phyloP scores from a whole-genome alignment of 2,888 invertebrate species.

The Cataglyphis rosenhaueri region DNA sequence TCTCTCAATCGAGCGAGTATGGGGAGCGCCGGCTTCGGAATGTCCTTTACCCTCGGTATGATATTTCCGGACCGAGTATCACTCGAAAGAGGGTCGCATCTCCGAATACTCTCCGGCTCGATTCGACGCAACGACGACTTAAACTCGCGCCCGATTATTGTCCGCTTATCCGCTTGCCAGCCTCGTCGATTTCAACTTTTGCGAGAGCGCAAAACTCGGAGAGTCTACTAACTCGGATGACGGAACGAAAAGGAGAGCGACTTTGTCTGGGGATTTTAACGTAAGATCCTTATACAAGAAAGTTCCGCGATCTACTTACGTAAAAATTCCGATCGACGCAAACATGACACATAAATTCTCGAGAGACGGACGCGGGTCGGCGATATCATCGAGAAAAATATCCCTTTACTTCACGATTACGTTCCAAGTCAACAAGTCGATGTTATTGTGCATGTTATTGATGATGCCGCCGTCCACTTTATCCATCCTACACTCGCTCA shows the following conservation, averaged over 20 bases:
- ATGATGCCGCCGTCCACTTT: background rate
- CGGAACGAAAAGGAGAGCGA: background rate
- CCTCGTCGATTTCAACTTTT: conserved; percentile 9
- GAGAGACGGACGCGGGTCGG: background rate
- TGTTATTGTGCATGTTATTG: background rate
- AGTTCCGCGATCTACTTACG: conserved; percentile 37
- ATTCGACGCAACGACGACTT: conserved; percentile 12
- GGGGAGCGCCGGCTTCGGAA: conserved; percentile 23
- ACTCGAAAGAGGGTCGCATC: conserved; percentile 13
- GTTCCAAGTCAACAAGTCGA: conserved; percentile 25
- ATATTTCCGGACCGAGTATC: conserved; percentile 17
- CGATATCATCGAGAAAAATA: background rate
- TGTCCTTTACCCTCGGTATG: conserved; percentile 18
- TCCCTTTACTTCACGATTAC: conserved; percentile 2
- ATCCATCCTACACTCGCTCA: background rate
- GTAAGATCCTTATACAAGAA: conserved; percentile 18
- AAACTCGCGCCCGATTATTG: conserved; percentile 15
- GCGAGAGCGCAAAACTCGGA: conserved; percentile 5
- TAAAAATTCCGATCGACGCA: conserved; percentile 40
- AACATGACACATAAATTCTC: conserved; percentile 42
- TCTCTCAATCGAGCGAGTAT: conserved; percentile 53
- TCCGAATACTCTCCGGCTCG: conserved; percentile 39
- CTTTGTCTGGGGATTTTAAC: background rate
- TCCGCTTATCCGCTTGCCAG: background rate
- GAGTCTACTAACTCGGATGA: background rate